These are phyloP conservation scores for Heliconius himera DNA, from an alignment of 1,140 invertebrate species.

Conservation along the genomic window DNA sequence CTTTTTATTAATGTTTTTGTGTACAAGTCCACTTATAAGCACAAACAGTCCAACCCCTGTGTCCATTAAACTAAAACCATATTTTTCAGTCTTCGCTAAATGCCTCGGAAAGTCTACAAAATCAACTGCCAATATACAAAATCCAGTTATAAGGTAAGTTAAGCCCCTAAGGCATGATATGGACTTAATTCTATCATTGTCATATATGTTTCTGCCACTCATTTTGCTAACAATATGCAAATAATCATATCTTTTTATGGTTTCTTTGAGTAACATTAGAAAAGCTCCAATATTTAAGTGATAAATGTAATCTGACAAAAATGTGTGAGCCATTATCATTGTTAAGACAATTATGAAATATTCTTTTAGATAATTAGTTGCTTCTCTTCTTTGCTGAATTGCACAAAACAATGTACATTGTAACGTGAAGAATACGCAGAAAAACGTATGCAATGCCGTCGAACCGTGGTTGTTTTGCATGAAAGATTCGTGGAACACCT, in stretches of 20 bases:
- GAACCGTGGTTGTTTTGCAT: conserved; percentile 81
- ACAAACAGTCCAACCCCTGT: conserved; percentile 95
- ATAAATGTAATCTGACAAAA: conserved; percentile 59
- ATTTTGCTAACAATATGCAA: neutral
- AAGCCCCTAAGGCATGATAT: conserved; percentile 87
- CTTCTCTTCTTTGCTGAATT: conserved; percentile 34
- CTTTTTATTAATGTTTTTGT: conserved; percentile 65
- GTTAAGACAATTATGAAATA: conserved; percentile 80
- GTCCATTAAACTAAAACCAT: conserved; percentile 97
- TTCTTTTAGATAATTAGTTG: conserved; percentile 65
- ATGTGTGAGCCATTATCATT: conserved; percentile 79
- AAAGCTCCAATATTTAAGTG: conserved; percentile 50
- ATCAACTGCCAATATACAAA: conserved; percentile 96
- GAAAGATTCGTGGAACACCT: conserved; percentile 72
- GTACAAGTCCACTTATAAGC: conserved; percentile 92
- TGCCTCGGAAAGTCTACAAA: conserved; percentile 92
- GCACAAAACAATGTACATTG: conserved; percentile 57
- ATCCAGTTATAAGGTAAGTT: conserved; percentile 88
- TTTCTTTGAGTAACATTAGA: conserved; percentile 53
- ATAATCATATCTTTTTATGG: conserved; percentile 39
- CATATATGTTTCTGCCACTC: conserved; percentile 45
- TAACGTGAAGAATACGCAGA: conserved; percentile 70
- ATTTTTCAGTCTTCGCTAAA: conserved; percentile 93
- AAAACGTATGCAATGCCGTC: conserved; percentile 64
- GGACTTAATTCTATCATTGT: conserved; percentile 75